Percentiles rank a stretch among this genome's conserved stretches.
Conservation (phyloP, 2,797 vertebrate species). For the Tachyglossus aculeatus region DNA sequence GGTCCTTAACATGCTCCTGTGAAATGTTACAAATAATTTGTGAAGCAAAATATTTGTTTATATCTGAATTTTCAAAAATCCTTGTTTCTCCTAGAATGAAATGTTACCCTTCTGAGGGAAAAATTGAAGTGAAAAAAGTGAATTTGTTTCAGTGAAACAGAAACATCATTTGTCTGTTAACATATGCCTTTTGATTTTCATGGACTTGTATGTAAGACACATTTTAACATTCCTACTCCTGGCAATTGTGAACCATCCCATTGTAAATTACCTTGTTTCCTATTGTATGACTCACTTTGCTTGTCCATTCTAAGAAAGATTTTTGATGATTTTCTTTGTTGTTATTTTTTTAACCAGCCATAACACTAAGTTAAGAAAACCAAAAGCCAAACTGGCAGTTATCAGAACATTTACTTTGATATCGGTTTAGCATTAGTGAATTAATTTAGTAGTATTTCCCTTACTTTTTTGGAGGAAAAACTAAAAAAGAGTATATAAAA, state of each 20-base stretch:
- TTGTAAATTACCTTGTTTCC: background rate
- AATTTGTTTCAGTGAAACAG: slow-evolving; percentile 7
- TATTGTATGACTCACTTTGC: background rate
- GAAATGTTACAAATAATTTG: slow-evolving; percentile 3
- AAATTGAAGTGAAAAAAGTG: background rate
- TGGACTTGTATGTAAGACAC: background rate
- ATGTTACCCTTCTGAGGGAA: background rate
- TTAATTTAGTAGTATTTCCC: too few species aligned
- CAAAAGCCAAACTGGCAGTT: slow-evolving; percentile 35
- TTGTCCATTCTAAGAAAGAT: background rate
- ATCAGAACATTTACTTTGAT: too few species aligned
- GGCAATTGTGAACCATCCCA: too few species aligned
- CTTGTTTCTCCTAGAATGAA: background rate
- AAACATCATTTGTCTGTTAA: background rate
- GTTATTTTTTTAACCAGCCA: slow-evolving; percentile 23
- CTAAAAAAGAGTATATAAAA: slow-evolving; percentile 42
- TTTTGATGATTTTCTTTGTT: slow-evolving; percentile 32
- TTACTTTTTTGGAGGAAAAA: slow-evolving; percentile 13
- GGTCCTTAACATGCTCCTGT: slow-evolving; percentile 50
- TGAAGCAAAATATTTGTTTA: background rate
- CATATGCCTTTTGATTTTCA: background rate
- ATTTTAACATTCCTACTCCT: background rate
- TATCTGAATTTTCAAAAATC: background rate
- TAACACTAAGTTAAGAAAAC: slow-evolving; percentile 29
- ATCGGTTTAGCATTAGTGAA: too few species aligned